These are phyloP conservation scores for Rhopalosiphum padi DNA, from an alignment of 1,140 invertebrate species.

Conservation along the genomic window DNA sequence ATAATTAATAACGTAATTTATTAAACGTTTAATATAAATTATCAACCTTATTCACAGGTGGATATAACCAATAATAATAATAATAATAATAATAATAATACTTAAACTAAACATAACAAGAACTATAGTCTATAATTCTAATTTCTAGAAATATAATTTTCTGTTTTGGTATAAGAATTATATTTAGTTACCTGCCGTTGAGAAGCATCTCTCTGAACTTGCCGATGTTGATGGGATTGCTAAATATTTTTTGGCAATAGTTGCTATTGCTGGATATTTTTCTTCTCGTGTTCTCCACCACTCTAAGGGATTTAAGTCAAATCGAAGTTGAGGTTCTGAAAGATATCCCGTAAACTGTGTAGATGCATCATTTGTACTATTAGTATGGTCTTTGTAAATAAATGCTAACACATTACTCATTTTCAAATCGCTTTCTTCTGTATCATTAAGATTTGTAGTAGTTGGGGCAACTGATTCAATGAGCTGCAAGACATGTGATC, in stretches of 20 bases:
- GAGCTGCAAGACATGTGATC: too few relatives aligned
- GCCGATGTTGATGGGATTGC: neutral
- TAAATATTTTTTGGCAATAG: neutral
- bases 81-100: neutral
- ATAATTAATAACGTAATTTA: too few relatives aligned
- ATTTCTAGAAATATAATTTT: neutral
- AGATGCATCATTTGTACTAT: too few relatives aligned
- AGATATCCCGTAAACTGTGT: slow-evolving; percentile 5
- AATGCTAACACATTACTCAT: too few relatives aligned
- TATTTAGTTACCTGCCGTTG: neutral
- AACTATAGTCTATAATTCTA: too few relatives aligned
- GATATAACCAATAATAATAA: too few relatives aligned
- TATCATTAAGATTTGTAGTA: too few relatives aligned
- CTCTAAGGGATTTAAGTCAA: slow-evolving; percentile 29
- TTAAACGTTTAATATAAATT: too few relatives aligned
- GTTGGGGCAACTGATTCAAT: too few relatives aligned
- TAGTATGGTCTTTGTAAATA: too few relatives aligned
- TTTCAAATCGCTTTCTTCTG: too few relatives aligned
- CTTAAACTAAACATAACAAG: neutral
- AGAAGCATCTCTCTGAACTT: neutral
- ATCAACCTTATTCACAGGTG: too few relatives aligned
- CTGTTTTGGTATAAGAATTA: neutral
- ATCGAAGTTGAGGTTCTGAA: slow-evolving; percentile 40
- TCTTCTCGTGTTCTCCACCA: slow-evolving; percentile 13
- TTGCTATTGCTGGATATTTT: neutral